Conservation (phyloP, 1,140 invertebrate species). For the Cyrtorhinus lividipennis region DNA sequence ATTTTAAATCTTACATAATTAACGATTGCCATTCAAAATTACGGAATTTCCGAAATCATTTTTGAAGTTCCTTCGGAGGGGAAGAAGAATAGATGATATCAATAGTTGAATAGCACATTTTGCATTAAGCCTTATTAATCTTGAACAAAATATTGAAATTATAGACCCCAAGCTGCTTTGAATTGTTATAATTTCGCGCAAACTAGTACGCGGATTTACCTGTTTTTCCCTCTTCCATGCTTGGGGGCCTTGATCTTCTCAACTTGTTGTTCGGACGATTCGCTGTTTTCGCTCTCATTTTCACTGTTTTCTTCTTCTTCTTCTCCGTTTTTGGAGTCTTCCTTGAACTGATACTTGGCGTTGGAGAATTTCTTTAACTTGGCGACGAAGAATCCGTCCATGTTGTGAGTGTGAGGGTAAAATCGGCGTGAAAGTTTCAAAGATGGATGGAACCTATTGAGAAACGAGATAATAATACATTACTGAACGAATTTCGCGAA, state of each 20-base stretch:
- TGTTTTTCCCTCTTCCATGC: slow-evolving; percentile 5
- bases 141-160: no score
- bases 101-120: no score
- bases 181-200: no score
- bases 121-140: no score
- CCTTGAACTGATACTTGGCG: slow-evolving; percentile 25
- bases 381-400: slow-evolving; percentile 99
- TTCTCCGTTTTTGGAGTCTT: slow-evolving; percentile 20
- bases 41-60: no score
- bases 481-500: neutral
- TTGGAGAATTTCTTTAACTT: slow-evolving; percentile 96
- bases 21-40: neutral
- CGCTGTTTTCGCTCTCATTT: slow-evolving; percentile 5
- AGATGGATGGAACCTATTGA: slow-evolving; percentile 87
- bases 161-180: no score
- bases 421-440: slow-evolving; percentile 80
- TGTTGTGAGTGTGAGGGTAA: slow-evolving; percentile 96
- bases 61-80: no score
- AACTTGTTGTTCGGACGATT: neutral
- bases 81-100: no score
- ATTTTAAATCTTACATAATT: neutral
- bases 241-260: slow-evolving; percentile 3
- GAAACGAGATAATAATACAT: no score
- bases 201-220: no score
- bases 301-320: slow-evolving; percentile 15